Percentiles rank a stretch among this genome's conserved stretches.
phyloP scores from a whole-genome alignment of 2,113 vertebrate species.

The Paedocypris sp. region DNA sequence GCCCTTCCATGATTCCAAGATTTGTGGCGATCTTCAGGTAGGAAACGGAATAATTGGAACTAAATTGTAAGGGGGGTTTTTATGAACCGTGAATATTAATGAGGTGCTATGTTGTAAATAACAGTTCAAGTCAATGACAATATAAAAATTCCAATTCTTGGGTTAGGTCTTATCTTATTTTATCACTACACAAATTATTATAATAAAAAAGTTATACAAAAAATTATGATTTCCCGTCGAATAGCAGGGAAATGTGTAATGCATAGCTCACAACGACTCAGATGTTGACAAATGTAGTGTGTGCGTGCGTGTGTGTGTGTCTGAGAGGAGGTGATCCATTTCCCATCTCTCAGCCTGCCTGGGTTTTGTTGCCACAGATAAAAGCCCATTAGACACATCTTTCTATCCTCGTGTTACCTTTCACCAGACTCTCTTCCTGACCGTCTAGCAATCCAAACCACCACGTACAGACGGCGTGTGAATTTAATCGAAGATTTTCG shows the following conservation, averaged over 20 bases:
- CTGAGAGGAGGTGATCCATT: slow-evolving; percentile 35
- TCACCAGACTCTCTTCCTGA: slow-evolving; percentile 38
- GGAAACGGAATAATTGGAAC: no score
- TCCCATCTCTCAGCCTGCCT: slow-evolving; percentile 50
- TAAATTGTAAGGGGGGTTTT: no score
- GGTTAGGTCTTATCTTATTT: no score
- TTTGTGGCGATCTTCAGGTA: no score
- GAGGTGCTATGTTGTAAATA: no score
- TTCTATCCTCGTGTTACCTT: slow-evolving; percentile 37
- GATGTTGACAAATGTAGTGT: slow-evolving; percentile 50
- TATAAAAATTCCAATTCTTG: no score
- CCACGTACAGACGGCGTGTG: neutral
- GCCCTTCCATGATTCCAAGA: no score
- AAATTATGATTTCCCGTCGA: slow-evolving; percentile 39
- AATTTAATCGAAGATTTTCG: neutral
- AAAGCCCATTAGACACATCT: slow-evolving; percentile 71
- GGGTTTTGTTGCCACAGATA: slow-evolving; percentile 71
- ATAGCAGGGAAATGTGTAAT: slow-evolving; percentile 39
- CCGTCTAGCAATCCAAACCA: slow-evolving; percentile 30
- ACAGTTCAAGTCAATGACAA: no score
- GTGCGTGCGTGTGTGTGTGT: slow-evolving; percentile 42
- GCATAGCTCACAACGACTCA: slow-evolving; percentile 43
- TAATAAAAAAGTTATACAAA: slow-evolving; percentile 11
- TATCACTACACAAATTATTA: no score
- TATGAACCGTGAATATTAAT: no score